Percentiles rank a stretch among this genome's conserved stretches.
Evolutionary conservation across 2,888 invertebrate species (phyloP).

Genomic region (Andrena flavipes): DNA sequence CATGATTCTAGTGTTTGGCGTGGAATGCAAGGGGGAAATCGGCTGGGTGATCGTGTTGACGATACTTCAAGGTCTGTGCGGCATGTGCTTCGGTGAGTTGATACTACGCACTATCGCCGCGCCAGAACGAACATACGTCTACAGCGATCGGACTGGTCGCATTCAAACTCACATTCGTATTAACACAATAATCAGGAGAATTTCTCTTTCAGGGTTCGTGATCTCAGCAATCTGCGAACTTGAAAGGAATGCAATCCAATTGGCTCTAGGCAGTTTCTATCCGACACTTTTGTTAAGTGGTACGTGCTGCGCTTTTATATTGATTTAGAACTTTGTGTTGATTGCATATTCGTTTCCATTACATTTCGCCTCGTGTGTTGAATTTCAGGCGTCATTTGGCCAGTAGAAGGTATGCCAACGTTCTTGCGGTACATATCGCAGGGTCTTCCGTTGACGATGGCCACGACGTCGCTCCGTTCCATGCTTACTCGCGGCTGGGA

Average conservation of each 20-base stretch:
- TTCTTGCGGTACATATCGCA: conserved; percentile 93
- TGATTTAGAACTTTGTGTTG: neutral
- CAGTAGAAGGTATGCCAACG: conserved; percentile 97
- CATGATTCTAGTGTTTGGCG: conserved; percentile 95
- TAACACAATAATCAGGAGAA: neutral
- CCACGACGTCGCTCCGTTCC: conserved; percentile 95
- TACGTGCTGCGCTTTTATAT: conserved; percentile 72
- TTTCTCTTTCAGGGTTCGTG: conserved; percentile 88
- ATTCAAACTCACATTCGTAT: neutral
- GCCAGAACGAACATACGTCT: neutral
- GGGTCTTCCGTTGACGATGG: conserved; percentile 94
- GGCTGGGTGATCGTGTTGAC: conserved; percentile 94
- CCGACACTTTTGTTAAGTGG: conserved; percentile 95
- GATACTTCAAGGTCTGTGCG: conserved; percentile 95
- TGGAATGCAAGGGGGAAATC: conserved; percentile 95
- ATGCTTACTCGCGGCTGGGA: conserved; percentile 96
- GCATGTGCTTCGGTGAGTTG: conserved; percentile 95
- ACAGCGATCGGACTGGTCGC: neutral
- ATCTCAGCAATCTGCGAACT: conserved; percentile 96
- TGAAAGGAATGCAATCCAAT: conserved; percentile 96
- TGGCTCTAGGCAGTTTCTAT: conserved; percentile 97
- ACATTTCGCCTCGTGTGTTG: too few relatives aligned
- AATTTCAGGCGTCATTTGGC: conserved; percentile 95
- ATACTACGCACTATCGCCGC: neutral
- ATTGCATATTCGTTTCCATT: too few relatives aligned